Percentiles rank a stretch among this genome's conserved stretches.
Conservation (phyloP, 2,888 invertebrate species). For the Eumerus sabulonum region DNA sequence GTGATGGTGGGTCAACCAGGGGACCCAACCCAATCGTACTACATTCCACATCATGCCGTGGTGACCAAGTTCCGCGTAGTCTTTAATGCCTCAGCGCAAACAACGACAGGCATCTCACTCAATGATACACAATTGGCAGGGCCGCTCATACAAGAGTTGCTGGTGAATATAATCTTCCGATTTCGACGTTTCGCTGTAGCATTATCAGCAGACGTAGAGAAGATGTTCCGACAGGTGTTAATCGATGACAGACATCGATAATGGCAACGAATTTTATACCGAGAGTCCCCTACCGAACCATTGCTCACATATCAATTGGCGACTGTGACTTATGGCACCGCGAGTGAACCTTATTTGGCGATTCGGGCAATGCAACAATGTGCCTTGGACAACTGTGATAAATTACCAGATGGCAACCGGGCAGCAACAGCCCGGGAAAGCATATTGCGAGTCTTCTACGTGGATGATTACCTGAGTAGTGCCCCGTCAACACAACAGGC, state of each 20-base stretch:
- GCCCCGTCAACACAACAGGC: no score
- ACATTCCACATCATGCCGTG: no score
- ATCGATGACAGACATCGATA: slow-evolving; percentile 45
- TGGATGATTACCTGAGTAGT: no score
- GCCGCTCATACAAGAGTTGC: no score
- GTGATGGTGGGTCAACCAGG: no score
- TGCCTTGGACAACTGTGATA: slow-evolving; percentile 25
- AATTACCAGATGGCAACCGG: slow-evolving; percentile 4
- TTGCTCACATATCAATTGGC: slow-evolving; percentile 63
- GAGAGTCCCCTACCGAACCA: slow-evolving; percentile 57
- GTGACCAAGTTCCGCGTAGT: no score
- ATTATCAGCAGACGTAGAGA: slow-evolving; percentile 69
- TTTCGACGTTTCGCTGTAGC: slow-evolving; percentile 65
- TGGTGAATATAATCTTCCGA: slow-evolving; percentile 61
- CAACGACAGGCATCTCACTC: no score
- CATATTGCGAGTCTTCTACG: slow-evolving; percentile 20
- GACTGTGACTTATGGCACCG: slow-evolving; percentile 69
- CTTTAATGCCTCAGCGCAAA: no score
- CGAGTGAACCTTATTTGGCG: slow-evolving; percentile 49
- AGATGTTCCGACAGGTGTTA: slow-evolving; percentile 68
- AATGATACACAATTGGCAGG: no score
- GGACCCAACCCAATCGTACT: no score
- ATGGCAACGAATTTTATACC: slow-evolving; percentile 69
- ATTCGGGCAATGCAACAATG: slow-evolving; percentile 44
- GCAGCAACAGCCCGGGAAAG: slow-evolving; percentile 3